A percentile compares a stretch with the other conserved stretches of the same genome.
phyloP scores from a whole-genome alignment of 2,113 vertebrate genomes.

The Cercocebus atys region DNA sequence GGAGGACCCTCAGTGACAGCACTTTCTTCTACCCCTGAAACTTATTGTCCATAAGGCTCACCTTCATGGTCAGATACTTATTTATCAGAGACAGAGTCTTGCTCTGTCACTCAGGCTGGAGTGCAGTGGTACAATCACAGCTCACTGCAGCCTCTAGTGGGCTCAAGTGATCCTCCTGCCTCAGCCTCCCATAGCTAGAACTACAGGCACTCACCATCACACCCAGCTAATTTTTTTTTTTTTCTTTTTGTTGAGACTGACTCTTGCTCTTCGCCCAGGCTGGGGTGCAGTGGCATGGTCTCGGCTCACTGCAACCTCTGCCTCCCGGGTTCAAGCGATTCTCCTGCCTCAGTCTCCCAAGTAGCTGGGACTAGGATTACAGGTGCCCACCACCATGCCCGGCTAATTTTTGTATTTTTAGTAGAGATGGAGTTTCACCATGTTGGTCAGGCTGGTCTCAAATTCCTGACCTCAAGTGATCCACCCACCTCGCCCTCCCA shows the following conservation, averaged over 20 bases:
- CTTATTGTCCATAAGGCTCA: neutral
- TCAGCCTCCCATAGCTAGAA: neutral
- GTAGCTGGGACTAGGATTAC: neutral
- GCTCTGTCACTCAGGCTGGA: neutral
- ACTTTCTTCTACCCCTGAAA: neutral
- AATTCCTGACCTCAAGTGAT: too few species aligned
- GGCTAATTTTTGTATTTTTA: too few species aligned
- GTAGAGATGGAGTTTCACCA: too few species aligned
- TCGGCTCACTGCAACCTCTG: neutral
- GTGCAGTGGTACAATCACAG: neutral
- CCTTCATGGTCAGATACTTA: too few species aligned
- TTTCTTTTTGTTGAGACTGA: too few species aligned
- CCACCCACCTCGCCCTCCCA: too few species aligned
- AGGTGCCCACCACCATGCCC: too few species aligned
- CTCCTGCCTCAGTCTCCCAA: neutral
- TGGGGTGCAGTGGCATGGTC: neutral
- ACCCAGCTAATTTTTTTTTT: too few species aligned
- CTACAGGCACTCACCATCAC: neutral
- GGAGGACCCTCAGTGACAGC: neutral
- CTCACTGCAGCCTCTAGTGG: neutral
- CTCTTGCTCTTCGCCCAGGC: neutral
- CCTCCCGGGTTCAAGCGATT: neutral
- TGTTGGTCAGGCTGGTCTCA: too few species aligned
- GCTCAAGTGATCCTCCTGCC: neutral
- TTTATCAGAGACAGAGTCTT: too few species aligned